Conservation (phyloP, 2,113 vertebrate genomes). For the Jacana jacana region DNA sequence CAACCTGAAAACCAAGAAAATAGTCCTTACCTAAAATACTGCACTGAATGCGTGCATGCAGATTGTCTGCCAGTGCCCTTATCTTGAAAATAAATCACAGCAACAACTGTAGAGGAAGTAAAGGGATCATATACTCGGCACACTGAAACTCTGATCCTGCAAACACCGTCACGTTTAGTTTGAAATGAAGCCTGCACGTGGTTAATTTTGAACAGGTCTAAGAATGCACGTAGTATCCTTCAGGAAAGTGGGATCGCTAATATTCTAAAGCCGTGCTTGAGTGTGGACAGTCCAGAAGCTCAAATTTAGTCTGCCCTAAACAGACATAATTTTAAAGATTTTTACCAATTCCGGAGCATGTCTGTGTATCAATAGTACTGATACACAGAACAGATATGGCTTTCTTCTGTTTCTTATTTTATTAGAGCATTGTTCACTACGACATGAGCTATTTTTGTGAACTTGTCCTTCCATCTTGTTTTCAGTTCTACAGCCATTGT, state of each 20-base stretch:
- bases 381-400: constrained; percentile 37
- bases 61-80: neutral
- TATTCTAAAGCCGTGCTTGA: neutral
- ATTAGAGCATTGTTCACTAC: constrained; percentile 57
- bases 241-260: neutral
- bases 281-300: neutral
- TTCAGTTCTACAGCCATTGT: neutral
- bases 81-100: neutral
- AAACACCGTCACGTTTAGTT: neutral
- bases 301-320: constrained; percentile 51
- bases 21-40: neutral
- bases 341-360: constrained; percentile 18
- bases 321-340: constrained; percentile 25
- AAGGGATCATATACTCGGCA: neutral
- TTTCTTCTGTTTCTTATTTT: constrained; percentile 75
- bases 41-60: neutral
- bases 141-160: neutral
- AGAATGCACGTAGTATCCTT: neutral
- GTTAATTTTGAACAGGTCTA: neutral
- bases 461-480: constrained; percentile 11
- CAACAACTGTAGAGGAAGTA: constrained; percentile 25
- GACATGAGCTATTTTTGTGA: constrained; percentile 48
- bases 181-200: neutral
- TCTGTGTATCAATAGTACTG: constrained; percentile 30
- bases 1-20: neutral